These are phyloP conservation scores for Catharus bicknelli DNA, from an alignment of 2,113 vertebrate genomes.

Conservation along the genomic window DNA sequence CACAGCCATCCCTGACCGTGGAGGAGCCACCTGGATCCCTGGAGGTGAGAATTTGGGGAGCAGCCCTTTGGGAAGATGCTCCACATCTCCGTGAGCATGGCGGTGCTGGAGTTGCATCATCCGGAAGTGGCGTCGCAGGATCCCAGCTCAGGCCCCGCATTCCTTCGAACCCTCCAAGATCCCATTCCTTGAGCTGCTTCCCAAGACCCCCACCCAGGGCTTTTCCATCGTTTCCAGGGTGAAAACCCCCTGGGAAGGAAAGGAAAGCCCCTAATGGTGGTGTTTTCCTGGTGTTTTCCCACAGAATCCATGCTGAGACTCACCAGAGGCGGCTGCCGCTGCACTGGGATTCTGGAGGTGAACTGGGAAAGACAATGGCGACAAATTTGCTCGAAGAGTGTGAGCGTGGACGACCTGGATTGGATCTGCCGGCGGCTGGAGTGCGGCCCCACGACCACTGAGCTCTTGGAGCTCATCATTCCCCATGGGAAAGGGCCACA, in stretches of 20 bases:
- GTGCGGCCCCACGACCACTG: neutral
- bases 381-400: neutral
- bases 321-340: neutral
- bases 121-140: rapidly evolving
- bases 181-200: neutral
- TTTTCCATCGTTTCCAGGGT: neutral
- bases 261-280: neutral
- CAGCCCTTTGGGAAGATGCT: neutral
- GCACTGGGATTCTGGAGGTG: slow-evolving; percentile 60
- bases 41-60: slow-evolving; percentile 23
- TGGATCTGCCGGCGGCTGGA: slow-evolving; percentile 5
- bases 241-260: rapidly evolving
- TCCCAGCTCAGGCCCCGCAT: neutral
- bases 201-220: neutral
- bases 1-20: neutral
- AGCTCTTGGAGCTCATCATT: rapidly evolving
- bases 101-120: neutral
- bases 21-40: rapidly evolving
- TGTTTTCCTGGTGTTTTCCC: neutral
- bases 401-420: rapidly evolving
- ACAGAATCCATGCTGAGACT: neutral
- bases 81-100: rapidly evolving
- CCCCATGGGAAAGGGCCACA: rapidly evolving
- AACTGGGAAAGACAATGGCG: rapidly evolving
- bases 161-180: rapidly evolving